Evolutionary conservation across 2,113 vertebrate genomes (phyloP), one percentile per base, ranked within the genome.

Genomic region (Martes martes): DNA sequence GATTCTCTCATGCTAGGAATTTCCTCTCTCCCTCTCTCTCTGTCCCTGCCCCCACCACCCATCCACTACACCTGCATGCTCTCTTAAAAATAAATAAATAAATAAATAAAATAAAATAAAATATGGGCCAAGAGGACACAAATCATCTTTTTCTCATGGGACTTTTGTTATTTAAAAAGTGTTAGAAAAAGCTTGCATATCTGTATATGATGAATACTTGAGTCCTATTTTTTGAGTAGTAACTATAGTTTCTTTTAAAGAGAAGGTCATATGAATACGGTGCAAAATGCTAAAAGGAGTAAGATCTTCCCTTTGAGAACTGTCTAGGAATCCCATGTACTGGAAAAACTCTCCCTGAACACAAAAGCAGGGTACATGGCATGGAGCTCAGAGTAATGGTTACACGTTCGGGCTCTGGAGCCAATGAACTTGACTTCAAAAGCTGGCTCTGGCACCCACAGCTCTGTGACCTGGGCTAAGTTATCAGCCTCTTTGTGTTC

Each of bases 221-320:
- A 95, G 74, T 45, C 24, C 69, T 59, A 42, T 21, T 61, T 91
- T 84, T 96, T 45, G 6, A 91, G 76, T 95, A 93, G 63, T 61
- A 65, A 63, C 6, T 71, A 3, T 42, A 31, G 73, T 65, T 94
- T 71, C 69, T 67, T 80, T 65, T n/a, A 47, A 67, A 73, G 45
- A 93, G 28, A 90, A 50, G 28, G 39, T 19, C 67, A n/a, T 36
- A 79, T 79, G 57, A 95, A 36, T 39, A 45, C 21, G 57, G 61
- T 79, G 4, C 59, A 95, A 96, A 91, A 97, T 95, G 28, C 36
- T 28, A 24, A 95, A 63, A 80, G 14, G 83, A 81, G 50, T 94
- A 80, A 87, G 67, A 55, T 52, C n/a, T 71, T 50, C 28, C 16
- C 74, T 31, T 47, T 16, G 67, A 67, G 28, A 91, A 10, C 11